Conservation (phyloP, 2,888 invertebrate species). For the Congeria kusceri region DNA sequence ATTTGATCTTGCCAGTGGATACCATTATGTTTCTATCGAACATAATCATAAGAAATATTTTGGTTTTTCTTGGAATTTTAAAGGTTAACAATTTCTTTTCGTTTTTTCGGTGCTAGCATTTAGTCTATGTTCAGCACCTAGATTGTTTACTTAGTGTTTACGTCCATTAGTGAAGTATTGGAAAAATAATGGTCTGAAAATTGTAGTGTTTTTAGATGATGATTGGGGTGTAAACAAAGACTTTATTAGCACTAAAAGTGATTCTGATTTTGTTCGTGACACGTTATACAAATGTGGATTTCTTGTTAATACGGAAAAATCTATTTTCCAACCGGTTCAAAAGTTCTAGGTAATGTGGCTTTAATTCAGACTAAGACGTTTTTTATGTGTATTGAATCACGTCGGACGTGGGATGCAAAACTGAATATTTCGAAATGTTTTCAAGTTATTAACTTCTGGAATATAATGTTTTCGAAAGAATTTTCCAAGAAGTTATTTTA, state of each 20-base stretch:
- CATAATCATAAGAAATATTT: background rate
- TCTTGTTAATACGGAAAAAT: background rate
- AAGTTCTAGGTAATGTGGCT: slow-evolving; percentile 1
- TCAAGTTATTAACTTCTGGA: background rate
- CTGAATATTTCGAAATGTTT: background rate
- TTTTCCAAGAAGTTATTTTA: slow-evolving; percentile 10
- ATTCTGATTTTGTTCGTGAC: background rate
- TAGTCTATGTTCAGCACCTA: background rate
- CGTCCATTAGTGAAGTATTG: background rate
- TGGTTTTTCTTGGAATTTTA: background rate
- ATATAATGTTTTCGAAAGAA: background rate
- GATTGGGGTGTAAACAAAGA: background rate
- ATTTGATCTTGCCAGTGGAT: background rate
- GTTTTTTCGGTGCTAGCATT: background rate
- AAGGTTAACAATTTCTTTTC: background rate
- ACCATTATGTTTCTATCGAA: background rate
- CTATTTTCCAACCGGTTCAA: background rate
- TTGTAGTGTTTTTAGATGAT: background rate
- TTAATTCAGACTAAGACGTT: slow-evolving; percentile 8
- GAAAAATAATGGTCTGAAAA: background rate
- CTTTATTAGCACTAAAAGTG: background rate
- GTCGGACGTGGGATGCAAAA: background rate
- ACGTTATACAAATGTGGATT: background rate
- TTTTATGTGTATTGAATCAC: background rate
- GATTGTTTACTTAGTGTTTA: background rate